Percentiles rank a stretch among this genome's conserved stretches.
Evolutionary conservation across 2,797 vertebrate genomes (phyloP).

Genomic region (Eidolon dupreanum): DNA sequence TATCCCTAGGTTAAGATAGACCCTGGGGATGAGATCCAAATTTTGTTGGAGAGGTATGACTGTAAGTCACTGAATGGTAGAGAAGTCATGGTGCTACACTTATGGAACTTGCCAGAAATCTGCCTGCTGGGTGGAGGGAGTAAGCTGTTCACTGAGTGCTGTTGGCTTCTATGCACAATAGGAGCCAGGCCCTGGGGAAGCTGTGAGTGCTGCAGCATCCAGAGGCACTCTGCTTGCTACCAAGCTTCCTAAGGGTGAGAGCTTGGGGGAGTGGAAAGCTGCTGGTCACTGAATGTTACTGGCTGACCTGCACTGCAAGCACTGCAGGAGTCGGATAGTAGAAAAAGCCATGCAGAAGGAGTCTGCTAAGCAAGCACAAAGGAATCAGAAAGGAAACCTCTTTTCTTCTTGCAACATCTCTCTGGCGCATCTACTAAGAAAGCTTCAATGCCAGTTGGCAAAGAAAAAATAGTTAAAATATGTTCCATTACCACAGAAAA

Average conservation of each 20-base stretch:
- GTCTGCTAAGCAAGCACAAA: not conserved
- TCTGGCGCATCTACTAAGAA: constrained; percentile 32
- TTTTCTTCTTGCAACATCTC: not conserved
- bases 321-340: not conserved
- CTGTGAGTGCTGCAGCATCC: not conserved
- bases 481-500: not conserved
- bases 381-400: constrained; percentile 24
- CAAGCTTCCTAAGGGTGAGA: not conserved
- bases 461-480: constrained; percentile 30
- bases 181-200: not conserved
- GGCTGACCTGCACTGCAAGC: not conserved
- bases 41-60: not conserved
- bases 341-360: not conserved
- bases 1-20: not conserved
- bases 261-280: not conserved
- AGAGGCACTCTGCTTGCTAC: not conserved
- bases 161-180: not conserved
- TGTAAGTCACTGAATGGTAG: not conserved
- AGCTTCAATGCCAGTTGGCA: not conserved
- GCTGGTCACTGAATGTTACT: not conserved
- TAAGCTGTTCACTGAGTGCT: constrained; percentile 7
- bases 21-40: not conserved
- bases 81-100: constrained; percentile 23
- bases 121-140: not conserved
- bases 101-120: constrained; percentile 21